Conservation (phyloP, 1,140 invertebrate genomes). For the Phortica variegata region DNA sequence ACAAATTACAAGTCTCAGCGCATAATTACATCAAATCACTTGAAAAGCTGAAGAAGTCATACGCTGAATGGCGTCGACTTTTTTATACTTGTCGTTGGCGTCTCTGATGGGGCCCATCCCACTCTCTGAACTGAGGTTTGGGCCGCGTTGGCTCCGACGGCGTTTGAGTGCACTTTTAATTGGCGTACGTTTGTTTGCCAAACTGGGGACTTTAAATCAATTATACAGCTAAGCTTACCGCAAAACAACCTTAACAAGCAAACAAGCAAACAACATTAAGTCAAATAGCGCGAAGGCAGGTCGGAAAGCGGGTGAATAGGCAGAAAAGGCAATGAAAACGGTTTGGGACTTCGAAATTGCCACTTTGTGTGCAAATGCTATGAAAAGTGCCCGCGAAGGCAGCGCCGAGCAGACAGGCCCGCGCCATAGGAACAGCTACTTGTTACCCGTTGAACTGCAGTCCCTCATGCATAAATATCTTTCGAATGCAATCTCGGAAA, state of each 20-base stretch:
- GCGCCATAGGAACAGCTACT: too few species aligned
- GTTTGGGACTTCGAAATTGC: slow-evolving; percentile 45
- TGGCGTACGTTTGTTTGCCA: slow-evolving; percentile 52
- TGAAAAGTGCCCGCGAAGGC: slow-evolving; percentile 39
- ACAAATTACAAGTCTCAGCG: too few species aligned
- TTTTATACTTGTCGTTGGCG: neutral
- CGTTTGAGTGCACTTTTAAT: slow-evolving; percentile 54
- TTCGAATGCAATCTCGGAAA: slow-evolving; percentile 39
- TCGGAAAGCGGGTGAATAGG: neutral
- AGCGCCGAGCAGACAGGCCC: slow-evolving; percentile 31
- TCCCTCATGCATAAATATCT: slow-evolving; percentile 20
- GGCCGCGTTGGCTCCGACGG: slow-evolving; percentile 43
- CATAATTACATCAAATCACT: too few species aligned
- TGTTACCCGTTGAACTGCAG: neutral
- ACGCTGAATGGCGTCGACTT: neutral
- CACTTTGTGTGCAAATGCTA: slow-evolving; percentile 50
- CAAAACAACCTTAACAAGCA: slow-evolving; percentile 15
- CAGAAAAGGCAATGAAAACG: slow-evolving; percentile 49
- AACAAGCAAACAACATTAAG: slow-evolving; percentile 9
- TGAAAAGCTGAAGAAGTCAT: neutral
- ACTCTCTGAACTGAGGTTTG: slow-evolving; percentile 17
- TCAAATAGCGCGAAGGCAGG: neutral
- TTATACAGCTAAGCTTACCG: slow-evolving; percentile 31
- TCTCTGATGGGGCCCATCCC: too few species aligned
- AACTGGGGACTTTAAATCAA: slow-evolving; percentile 44